Percentiles rank a stretch among this genome's conserved stretches.
Conservation (phyloP, 2,888 invertebrate species). For the Melinopterus prodromus region DNA sequence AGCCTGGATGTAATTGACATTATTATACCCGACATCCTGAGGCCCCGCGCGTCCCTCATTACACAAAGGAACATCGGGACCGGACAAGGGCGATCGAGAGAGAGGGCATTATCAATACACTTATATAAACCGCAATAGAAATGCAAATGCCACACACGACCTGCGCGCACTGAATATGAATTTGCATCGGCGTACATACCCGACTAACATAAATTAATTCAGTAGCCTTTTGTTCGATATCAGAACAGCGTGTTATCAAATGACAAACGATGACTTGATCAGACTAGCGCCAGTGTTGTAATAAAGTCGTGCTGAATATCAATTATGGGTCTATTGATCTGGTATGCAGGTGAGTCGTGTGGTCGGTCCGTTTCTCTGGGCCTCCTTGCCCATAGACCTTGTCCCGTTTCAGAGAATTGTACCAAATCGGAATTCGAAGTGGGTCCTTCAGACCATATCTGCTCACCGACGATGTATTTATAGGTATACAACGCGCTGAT, state of each 20-base stretch:
- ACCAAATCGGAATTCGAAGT: constrained; percentile 37
- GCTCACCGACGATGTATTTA: constrained; percentile 19
- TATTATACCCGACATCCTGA: constrained; percentile 15
- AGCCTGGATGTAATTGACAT: constrained; percentile 31
- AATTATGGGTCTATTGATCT: constrained; percentile 44
- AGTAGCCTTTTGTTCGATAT: constrained; percentile 48
- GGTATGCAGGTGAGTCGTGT: constrained; percentile 40
- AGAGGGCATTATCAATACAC: constrained; percentile 36
- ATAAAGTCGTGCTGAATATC: constrained; percentile 51
- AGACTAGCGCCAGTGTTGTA: constrained; percentile 48
- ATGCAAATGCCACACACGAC: constrained; percentile 47
- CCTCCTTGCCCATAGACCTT: constrained; percentile 35
- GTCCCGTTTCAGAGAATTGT: constrained; percentile 39
- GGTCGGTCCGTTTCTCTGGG: constrained; percentile 14
- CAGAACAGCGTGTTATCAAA: constrained; percentile 48
- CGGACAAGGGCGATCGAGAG: constrained; percentile 25
- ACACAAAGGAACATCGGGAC: constrained; percentile 7
- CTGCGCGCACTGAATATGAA: constrained; percentile 47
- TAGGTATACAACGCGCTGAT: constrained; percentile 6
- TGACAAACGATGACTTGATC: constrained; percentile 49
- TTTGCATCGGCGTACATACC: constrained; percentile 45
- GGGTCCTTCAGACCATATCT: constrained; percentile 32
- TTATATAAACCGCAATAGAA: constrained; percentile 40
- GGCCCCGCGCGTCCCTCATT: not conserved
- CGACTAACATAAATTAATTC: constrained; percentile 48